Conservation (phyloP, 2,113 vertebrate species). For the Perca schrenkii region DNA sequence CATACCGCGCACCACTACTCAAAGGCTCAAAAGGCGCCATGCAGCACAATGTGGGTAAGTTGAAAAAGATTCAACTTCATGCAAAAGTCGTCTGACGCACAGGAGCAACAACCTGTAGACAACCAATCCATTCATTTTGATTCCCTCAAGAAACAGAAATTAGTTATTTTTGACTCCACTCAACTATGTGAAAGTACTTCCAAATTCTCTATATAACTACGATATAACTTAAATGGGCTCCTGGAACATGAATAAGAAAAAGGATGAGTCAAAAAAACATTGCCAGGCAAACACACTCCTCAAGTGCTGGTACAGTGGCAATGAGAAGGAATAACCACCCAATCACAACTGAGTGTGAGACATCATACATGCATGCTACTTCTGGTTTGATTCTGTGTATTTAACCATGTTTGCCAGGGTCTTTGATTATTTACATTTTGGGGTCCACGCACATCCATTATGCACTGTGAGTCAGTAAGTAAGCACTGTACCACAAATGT, state of each 20-base stretch:
- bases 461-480: background rate
- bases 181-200: background rate
- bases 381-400: too few species aligned
- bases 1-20: background rate
- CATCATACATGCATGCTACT: background rate
- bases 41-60: slow-evolving; percentile 22
- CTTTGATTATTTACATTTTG: background rate
- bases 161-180: background rate
- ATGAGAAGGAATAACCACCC: background rate
- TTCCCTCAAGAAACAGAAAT: background rate
- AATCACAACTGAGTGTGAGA: background rate
- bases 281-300: background rate
- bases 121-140: background rate
- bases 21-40: slow-evolving; percentile 6
- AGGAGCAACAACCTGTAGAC: background rate
- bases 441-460: background rate
- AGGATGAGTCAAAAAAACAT: background rate
- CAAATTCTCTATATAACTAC: background rate
- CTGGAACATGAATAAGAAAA: background rate
- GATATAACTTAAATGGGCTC: background rate
- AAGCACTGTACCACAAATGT: background rate
- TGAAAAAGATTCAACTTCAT: slow-evolving; percentile 9
- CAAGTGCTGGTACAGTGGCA: background rate
- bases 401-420: background rate
- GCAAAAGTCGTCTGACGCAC: background rate